Conservation (phyloP, 2,797 vertebrate genomes). For the Ctenopoma multispine region DNA sequence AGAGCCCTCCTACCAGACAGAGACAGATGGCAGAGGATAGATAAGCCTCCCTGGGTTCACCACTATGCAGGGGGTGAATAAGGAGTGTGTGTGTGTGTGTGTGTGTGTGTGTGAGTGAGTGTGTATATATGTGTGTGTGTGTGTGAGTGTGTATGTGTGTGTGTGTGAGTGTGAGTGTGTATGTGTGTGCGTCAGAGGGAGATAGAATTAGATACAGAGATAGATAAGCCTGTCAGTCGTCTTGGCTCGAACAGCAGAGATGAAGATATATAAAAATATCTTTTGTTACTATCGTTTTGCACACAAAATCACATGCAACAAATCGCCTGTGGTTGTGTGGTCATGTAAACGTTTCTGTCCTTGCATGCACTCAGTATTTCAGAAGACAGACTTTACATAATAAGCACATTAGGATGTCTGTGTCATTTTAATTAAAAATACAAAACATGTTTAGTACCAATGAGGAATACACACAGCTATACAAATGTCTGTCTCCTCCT, state of each 20-base stretch:
- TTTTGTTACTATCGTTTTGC: background rate
- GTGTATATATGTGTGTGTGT: no score
- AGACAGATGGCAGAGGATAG: constrained; percentile 74
- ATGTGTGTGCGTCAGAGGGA: constrained; percentile 19
- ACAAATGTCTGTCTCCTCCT: no score
- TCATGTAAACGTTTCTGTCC: background rate
- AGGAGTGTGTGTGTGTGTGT: constrained; percentile 26
- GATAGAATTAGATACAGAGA: constrained; percentile 45
- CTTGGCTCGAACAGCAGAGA: constrained; percentile 9
- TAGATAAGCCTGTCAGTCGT: constrained; percentile 39
- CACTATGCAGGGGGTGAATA: constrained; percentile 48
- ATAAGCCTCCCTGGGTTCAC: constrained; percentile 63
- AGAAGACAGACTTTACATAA: background rate
- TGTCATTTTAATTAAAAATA: no score
- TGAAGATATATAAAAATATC: background rate
- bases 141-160: no score
- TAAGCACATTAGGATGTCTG: constrained; percentile 1
- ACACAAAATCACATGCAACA: background rate
- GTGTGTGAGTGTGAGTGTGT: constrained; percentile 29
- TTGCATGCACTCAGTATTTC: background rate
- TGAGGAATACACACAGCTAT: no score
- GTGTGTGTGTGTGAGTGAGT: constrained; percentile 21
- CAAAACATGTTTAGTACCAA: no score
- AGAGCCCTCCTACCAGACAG: constrained; percentile 52
- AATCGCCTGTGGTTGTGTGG: background rate